phyloP scores from a whole-genome alignment of 2,113 vertebrate genomes.

The Hystrix cristata region DNA sequence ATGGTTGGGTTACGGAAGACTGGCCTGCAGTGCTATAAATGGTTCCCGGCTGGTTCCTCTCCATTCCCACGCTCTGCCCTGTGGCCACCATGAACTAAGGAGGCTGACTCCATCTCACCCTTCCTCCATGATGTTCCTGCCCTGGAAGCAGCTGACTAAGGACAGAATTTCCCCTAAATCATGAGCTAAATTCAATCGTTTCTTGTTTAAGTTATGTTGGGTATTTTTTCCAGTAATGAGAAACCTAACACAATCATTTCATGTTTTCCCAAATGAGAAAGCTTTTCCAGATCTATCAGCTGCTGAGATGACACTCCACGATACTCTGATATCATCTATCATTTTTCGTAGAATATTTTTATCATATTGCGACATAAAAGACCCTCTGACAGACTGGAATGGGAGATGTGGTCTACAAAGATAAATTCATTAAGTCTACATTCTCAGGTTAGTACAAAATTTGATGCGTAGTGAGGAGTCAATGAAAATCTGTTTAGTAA shows the following conservation, averaged over 20 bases:
- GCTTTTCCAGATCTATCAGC: background rate
- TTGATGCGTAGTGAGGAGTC: background rate
- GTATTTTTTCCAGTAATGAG: background rate
- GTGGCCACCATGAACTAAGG: background rate
- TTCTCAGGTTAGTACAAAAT: background rate
- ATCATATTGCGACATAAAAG: background rate
- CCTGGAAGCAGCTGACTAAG: background rate
- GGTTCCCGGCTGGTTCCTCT: background rate
- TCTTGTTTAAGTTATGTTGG: background rate
- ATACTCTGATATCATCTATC: background rate
- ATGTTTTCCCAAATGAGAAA: background rate
- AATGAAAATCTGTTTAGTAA: slow-evolving; percentile 13
- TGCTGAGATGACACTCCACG: background rate
- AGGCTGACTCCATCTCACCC: background rate
- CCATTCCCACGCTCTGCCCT: background rate
- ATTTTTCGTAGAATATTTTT: background rate
- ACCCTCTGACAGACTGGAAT: background rate
- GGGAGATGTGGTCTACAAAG: background rate
- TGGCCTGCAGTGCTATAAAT: background rate
- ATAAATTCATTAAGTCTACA: background rate
- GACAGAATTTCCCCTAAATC: background rate
- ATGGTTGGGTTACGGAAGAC: background rate
- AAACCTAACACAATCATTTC: background rate
- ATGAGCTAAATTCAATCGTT: background rate
- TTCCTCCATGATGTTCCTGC: background rate